phyloP scores from a whole-genome alignment of 2,888 invertebrate species.

The Enchytraeus crypticus region DNA sequence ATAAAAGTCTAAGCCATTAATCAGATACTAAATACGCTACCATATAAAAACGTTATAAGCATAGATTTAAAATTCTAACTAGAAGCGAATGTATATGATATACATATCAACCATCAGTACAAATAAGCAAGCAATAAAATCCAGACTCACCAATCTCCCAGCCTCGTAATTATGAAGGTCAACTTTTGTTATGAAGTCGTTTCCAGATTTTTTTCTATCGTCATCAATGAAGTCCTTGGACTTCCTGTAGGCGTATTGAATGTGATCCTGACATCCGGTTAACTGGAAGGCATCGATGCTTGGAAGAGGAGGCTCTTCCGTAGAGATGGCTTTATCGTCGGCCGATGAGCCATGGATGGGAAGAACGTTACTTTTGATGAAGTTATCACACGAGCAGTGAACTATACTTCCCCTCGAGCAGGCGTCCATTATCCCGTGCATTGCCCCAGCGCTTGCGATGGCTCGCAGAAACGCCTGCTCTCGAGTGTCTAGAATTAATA shows the following conservation, averaged over 20 bases:
- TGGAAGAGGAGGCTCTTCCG: background rate
- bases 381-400: conserved; percentile 7
- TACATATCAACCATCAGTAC: no score
- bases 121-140: no score
- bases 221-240: conserved; percentile 3
- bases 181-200: conserved; percentile 3
- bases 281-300: background rate
- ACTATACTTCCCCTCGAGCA: conserved; percentile 8
- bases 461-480: conserved; percentile 10
- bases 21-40: no score
- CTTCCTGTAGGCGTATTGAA: conserved; percentile 4
- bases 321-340: background rate
- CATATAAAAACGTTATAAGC: no score
- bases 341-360: no score
- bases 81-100: no score
- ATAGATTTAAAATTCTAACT: no score
- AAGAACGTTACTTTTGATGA: no score
- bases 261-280: conserved; percentile 1
- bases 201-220: background rate
- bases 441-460: background rate
- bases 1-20: no score
- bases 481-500: conserved; percentile 5
- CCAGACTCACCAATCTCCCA: conserved; percentile 7
- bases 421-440: conserved; percentile 1
- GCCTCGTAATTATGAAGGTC: conserved; percentile 14